Evolutionary conservation across 2,888 invertebrate species (phyloP), one percentile per base, ranked within the genome.

Genomic region (Leucophora obtusa): DNA sequence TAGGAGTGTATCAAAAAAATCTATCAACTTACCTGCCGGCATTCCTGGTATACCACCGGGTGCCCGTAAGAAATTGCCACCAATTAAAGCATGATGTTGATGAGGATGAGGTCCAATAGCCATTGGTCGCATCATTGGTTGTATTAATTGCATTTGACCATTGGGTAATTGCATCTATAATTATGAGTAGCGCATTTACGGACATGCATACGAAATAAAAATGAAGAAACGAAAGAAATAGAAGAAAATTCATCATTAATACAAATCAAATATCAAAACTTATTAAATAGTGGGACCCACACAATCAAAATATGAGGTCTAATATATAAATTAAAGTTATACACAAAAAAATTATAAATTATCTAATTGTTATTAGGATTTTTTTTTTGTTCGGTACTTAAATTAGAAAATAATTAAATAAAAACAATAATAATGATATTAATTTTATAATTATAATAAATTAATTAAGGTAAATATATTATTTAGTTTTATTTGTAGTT

Each of bases 91-190:
- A 9, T 89, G 89, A 58, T 78, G 77, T 2, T 33, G 77, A 62
- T 78, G 14, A 17, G 89, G 90, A 76, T 89, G 89, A 1, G 70
- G 71, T 17, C 65, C 70, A 51, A 90, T 85, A 76, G 89, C 87
- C 85, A 91, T 89, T 17, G 90, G 90, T 70, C 90, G 85, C 85
- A 90, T 86, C 86, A 90, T 87, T 18, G 89, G 90, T 77, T 89
- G 91, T 85, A 90, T 87, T 73, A 91, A 84, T 84, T 88, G 89
- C 89, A 90, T 88, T 82, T 87, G 88, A 38, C 87, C 87, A 56
- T 28, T 28, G 51, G 89, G 89, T 80, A 90, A 82, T 68, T 85
- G 88, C 82, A 88, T 86, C 88, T 87, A 74, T 59, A 66, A 68
- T 58, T 58, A 53, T 14, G 5, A 11, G 47, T 1, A 15, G 21